Conservation (phyloP, 2,888 invertebrate genomes). For the Troides oblongomaculatus region DNA sequence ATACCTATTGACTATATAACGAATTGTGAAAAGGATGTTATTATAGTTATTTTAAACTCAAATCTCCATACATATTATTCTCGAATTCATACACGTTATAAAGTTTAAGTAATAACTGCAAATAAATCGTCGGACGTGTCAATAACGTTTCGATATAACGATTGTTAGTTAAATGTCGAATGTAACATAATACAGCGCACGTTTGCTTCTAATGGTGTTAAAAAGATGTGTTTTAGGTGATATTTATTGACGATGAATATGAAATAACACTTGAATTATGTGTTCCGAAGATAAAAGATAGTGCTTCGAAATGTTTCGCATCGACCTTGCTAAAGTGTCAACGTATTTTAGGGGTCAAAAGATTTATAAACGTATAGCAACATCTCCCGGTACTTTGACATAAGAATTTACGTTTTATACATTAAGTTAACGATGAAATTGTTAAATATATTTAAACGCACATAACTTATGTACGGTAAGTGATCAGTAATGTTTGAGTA, state of each 20-base stretch:
- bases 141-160: constrained; percentile 25
- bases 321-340: constrained; percentile 29
- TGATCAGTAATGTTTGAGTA: not conserved
- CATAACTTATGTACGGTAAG: not conserved
- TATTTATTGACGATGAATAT: constrained; percentile 29
- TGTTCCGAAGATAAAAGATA: constrained; percentile 27
- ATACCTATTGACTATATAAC: too few relatives aligned
- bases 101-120: constrained; percentile 16
- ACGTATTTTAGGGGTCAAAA: constrained; percentile 26
- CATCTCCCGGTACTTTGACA: constrained; percentile 17
- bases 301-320: constrained; percentile 23
- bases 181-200: constrained; percentile 26
- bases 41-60: not conserved
- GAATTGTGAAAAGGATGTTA: not conserved
- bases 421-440: not conserved
- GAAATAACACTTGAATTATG: constrained; percentile 28
- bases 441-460: not conserved
- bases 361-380: constrained; percentile 24
- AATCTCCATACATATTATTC: constrained; percentile 2
- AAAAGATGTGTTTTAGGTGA: constrained; percentile 26
- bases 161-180: constrained; percentile 16
- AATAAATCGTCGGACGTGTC: constrained; percentile 22
- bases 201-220: constrained; percentile 29
- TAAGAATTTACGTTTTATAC: not conserved
- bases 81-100: constrained; percentile 4